These are phyloP conservation scores for Macrochelys suwanniensis DNA, from an alignment of 2,797 vertebrate genomes.

Conservation along the genomic window DNA sequence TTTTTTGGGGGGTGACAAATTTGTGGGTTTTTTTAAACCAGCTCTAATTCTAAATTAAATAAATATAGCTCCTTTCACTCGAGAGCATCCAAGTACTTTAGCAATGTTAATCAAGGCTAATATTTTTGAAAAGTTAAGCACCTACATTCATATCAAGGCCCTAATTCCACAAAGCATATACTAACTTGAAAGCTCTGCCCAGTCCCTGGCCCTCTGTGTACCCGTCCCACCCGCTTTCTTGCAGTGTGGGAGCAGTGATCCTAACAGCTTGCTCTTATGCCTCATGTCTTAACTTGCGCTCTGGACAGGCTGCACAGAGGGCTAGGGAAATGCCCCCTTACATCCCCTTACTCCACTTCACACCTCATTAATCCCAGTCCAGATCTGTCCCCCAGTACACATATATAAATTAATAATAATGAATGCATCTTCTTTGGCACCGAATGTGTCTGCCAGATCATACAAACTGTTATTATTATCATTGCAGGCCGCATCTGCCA, in stretches of 20 bases:
- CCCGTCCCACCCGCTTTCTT: background rate
- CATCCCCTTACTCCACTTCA: background rate
- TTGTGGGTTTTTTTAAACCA: background rate
- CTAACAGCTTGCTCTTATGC: background rate
- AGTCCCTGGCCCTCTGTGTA: background rate
- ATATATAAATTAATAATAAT: background rate
- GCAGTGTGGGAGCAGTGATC: background rate
- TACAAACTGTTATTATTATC: conserved; percentile 4
- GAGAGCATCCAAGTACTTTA: background rate
- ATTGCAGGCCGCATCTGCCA: conserved; percentile 84
- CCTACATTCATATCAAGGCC: background rate
- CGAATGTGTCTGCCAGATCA: background rate
- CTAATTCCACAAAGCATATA: background rate
- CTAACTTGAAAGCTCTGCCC: background rate
- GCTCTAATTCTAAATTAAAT: background rate
- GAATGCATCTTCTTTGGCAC: background rate
- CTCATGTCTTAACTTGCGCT: background rate
- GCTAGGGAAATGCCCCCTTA: too few species aligned
- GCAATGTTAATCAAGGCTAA: background rate
- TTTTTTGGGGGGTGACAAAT: background rate
- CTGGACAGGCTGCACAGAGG: too few species aligned
- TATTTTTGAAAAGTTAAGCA: background rate
- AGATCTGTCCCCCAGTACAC: background rate
- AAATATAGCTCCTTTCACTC: background rate
- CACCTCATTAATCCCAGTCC: background rate